These are phyloP conservation scores for Apantesis nais DNA, from an alignment of 2,888 invertebrate species.

Conservation along the genomic window DNA sequence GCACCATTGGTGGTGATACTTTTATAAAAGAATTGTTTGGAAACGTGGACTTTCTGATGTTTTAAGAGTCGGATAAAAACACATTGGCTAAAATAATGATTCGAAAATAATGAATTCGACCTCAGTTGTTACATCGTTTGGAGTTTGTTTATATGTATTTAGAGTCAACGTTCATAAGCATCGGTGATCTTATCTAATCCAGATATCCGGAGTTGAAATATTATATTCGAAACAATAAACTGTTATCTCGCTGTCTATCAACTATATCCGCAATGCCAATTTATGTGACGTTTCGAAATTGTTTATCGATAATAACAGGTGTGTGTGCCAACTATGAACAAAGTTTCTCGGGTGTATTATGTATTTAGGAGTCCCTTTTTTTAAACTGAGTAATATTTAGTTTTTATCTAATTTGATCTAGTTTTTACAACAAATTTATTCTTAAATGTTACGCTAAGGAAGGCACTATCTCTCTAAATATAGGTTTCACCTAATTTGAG, in stretches of 20 bases:
- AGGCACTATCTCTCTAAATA: no score
- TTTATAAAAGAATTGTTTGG: neutral
- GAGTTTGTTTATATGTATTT: neutral
- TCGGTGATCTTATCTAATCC: slow-evolving; percentile 1
- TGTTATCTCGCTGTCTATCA: neutral
- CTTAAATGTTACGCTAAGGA: no score
- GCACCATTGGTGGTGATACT: no score
- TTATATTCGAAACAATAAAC: neutral
- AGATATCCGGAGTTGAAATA: slow-evolving; percentile 3
- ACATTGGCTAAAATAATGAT: neutral
- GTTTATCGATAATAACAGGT: slow-evolving; percentile 18
- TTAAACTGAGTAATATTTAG: neutral
- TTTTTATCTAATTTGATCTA: no score
- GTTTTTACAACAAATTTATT: no score
- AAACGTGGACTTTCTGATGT: neutral
- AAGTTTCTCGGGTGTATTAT: slow-evolving; percentile 13
- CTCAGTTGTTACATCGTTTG: neutral
- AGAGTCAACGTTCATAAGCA: neutral
- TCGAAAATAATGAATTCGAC: neutral
- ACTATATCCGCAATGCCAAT: slow-evolving; percentile 18
- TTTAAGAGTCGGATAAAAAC: slow-evolving; percentile 1
- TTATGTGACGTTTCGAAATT: slow-evolving; percentile 16
- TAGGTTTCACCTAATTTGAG: no score
- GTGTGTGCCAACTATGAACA: slow-evolving; percentile 25
- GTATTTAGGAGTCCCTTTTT: slow-evolving; percentile 5